Evolutionary conservation across 2,113 vertebrate genomes (phyloP), one percentile per base, ranked within the genome.

Genomic region (Pyxicephalus adspersus): DNA sequence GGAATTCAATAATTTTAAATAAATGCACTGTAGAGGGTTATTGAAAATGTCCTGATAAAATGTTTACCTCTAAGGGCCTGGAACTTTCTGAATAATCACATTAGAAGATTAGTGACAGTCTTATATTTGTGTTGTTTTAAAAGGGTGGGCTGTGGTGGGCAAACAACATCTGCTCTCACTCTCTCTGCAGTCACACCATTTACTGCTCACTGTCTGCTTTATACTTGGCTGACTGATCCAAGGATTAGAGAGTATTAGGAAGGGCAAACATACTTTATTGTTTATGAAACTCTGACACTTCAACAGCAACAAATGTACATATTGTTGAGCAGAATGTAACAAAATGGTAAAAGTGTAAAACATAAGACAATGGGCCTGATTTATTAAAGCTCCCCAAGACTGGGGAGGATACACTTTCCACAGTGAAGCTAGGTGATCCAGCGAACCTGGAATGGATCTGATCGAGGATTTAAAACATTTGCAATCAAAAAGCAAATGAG

Each of bases 81-180:
- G 80, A 82, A 75, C 70, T 66, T 82, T 75, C 50, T n/a, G 51
- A 82, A 82, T 82, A 75, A 75, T 82, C 70, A 82, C 57, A 38
- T 82, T 75, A 82, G 52, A 52, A 75, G 80, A 82, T 75, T 74
- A 82, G 31, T 50, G 50, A 45, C 68, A 38, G 71, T 38, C 79
- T 74, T 74, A 31, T 52, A 81, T 74, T 81, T 54, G 68, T 81
- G 60, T 74, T 74, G 68, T 73, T 71, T 60, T 64, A 81, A 64
- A 81, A 73, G 67, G 78, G 67, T 64, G 68, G 61, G 58, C 58
- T 65, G 79, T 38, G 63, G 51, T 61, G 45, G 80, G 71, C 61
- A 82, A 75, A 82, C 71, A 82, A 82, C 80, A 82, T 82, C 80
- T 82, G 80, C 71, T 82, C 70, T 38, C 63, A 82, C 80, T 82